A percentile compares a stretch with the other conserved stretches of the same genome.
These are phyloP conservation scores for Nasonia vitripennis DNA, from an alignment of 1,140 invertebrate genomes.

Conservation along the genomic window DNA sequence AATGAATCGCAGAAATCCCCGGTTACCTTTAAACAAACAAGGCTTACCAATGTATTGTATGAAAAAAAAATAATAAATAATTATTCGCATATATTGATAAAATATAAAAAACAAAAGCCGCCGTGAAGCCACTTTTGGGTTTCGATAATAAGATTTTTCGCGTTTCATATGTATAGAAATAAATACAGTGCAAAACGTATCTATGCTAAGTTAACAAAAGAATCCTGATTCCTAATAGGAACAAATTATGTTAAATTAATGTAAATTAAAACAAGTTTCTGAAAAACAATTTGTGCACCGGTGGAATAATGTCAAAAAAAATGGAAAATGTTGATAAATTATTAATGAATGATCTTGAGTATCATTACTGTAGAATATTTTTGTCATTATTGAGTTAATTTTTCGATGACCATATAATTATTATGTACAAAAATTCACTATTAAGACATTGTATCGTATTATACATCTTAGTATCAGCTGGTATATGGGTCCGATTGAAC, in stretches of 20 bases:
- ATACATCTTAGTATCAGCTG: conserved; percentile 65
- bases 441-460: conserved; percentile 22
- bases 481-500: conserved; percentile 73
- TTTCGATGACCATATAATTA: conserved; percentile 7
- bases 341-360: not conserved
- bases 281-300: not conserved
- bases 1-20: conserved; percentile 65
- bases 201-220: not conserved
- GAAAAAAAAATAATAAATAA: conserved; percentile 27
- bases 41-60: conserved; percentile 48
- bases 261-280: not conserved
- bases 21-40: conserved; percentile 56
- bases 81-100: conserved; percentile 3
- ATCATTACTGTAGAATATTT: conserved; percentile 19
- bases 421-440: conserved; percentile 24
- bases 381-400: conserved; percentile 29
- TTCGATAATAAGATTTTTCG: not conserved
- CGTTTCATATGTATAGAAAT: not conserved
- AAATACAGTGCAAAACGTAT: not conserved
- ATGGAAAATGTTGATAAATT: not conserved
- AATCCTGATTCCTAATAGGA: not conserved
- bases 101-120: conserved; percentile 37
- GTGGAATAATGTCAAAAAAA: conserved; percentile 29
- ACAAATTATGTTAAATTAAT: not conserved
- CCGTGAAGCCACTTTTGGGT: not conserved